These are phyloP conservation scores for Mactromeris polynyma DNA, from an alignment of 2,888 invertebrate species.

Conservation along the genomic window DNA sequence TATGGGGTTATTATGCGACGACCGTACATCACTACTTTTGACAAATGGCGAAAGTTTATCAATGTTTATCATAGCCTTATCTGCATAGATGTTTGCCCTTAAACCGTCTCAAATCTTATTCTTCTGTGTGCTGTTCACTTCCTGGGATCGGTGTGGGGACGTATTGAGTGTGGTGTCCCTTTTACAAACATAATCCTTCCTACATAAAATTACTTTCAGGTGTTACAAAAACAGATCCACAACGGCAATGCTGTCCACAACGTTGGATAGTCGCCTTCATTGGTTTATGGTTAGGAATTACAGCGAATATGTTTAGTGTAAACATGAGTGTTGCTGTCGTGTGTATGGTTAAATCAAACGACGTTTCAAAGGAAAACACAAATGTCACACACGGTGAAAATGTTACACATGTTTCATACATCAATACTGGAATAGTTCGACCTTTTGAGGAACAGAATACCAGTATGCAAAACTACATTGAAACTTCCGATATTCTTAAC, in stretches of 20 bases:
- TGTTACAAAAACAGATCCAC: not conserved
- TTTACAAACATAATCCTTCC: not conserved
- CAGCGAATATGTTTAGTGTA: not conserved
- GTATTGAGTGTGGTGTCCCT: not conserved
- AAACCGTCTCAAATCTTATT: too few species aligned
- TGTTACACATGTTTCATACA: not conserved
- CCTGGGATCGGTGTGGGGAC: not conserved
- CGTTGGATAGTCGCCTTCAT: not conserved
- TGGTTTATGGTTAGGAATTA: not conserved
- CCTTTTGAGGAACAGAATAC: not conserved
- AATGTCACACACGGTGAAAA: not conserved
- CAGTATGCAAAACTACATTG: not conserved
- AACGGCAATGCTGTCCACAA: not conserved
- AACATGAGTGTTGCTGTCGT: constrained; percentile 15
- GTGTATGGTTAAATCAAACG: not conserved
- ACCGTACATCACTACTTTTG: not conserved
- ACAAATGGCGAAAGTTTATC: not conserved
- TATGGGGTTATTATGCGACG: too few species aligned
- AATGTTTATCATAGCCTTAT: not conserved
- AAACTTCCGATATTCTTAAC: not conserved
- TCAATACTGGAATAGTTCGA: not conserved
- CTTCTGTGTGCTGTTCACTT: too few species aligned
- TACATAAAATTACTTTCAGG: not conserved
- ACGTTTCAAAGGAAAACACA: not conserved
- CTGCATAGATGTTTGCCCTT: not conserved